Percentiles rank a stretch among this genome's conserved stretches.
Evolutionary conservation across 2,113 vertebrate species (phyloP).

Genomic region (Calyptommatus sinebrachiatus): DNA sequence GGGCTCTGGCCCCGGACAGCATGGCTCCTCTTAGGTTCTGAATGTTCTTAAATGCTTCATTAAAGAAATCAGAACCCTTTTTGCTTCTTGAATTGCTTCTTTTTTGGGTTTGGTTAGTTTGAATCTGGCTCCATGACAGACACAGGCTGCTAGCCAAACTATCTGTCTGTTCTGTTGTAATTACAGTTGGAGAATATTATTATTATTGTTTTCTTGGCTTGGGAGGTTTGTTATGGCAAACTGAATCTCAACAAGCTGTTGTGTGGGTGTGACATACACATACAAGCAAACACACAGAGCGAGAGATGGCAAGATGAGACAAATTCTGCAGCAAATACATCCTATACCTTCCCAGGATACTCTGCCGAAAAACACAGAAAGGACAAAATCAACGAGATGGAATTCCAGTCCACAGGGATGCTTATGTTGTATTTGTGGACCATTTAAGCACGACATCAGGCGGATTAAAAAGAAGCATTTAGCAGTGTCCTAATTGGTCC

Average conservation of each 20-base stretch:
- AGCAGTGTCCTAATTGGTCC: too few relatives aligned
- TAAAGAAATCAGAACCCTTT: not conserved
- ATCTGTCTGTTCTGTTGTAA: slow-evolving; percentile 17
- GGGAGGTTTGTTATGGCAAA: not conserved
- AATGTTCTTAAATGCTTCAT: too few relatives aligned
- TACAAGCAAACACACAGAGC: too few relatives aligned
- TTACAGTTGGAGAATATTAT: slow-evolving; percentile 8
- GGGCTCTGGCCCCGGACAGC: too few relatives aligned
- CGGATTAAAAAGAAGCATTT: too few relatives aligned
- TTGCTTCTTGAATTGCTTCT: not conserved
- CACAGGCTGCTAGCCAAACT: not conserved
- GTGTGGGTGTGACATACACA: too few relatives aligned
- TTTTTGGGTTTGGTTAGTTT: too few relatives aligned
- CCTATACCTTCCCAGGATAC: not conserved
- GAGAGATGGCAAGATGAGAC: not conserved
- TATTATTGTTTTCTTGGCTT: not conserved
- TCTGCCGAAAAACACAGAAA: not conserved
- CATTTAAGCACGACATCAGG: too few relatives aligned
- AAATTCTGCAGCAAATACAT: not conserved
- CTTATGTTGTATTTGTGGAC: too few relatives aligned
- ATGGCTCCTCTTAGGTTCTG: too few relatives aligned
- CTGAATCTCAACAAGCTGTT: not conserved
- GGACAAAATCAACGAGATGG: not conserved
- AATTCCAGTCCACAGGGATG: not conserved
- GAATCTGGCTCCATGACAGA: not conserved